phyloP scores from a whole-genome alignment of 2,888 invertebrate species.

The Tetragonula carbonaria region DNA sequence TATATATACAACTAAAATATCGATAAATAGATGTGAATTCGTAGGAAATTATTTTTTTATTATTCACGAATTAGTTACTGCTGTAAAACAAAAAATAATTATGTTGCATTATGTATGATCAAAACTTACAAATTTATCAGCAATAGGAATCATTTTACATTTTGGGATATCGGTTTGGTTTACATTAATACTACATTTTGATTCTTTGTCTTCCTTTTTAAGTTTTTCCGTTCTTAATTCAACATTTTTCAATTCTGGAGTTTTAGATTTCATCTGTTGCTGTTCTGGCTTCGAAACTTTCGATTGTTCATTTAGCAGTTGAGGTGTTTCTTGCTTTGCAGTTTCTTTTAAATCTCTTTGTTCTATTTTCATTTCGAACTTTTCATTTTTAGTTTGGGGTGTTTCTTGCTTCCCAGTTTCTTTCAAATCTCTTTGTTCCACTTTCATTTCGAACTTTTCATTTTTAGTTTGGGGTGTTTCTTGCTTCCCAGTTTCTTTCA shows the following conservation, averaged over 20 bases:
- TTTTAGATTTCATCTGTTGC: neutral
- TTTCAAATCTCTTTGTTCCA: neutral
- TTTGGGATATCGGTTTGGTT: constrained; percentile 9
- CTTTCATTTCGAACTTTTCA: neutral
- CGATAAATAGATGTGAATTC: neutral
- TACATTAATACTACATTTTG: neutral
- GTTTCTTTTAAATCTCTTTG: neutral
- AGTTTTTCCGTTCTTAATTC: neutral
- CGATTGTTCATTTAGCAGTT: neutral
- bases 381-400: neutral
- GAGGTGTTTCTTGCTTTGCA: neutral
- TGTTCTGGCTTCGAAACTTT: neutral
- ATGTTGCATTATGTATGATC: neutral
- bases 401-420: neutral
- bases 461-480: neutral
- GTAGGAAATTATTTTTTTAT: neutral
- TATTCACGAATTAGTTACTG: neutral
- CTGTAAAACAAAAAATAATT: neutral
- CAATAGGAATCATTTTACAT: constrained; percentile 37
- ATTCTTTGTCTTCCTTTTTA: neutral
- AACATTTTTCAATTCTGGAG: neutral
- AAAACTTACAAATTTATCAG: constrained; percentile 35
- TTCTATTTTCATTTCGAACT: neutral
- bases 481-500: neutral
- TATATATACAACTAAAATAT: neutral